Conservation (phyloP, 2,888 invertebrate species). For the Melolontha melolontha region DNA sequence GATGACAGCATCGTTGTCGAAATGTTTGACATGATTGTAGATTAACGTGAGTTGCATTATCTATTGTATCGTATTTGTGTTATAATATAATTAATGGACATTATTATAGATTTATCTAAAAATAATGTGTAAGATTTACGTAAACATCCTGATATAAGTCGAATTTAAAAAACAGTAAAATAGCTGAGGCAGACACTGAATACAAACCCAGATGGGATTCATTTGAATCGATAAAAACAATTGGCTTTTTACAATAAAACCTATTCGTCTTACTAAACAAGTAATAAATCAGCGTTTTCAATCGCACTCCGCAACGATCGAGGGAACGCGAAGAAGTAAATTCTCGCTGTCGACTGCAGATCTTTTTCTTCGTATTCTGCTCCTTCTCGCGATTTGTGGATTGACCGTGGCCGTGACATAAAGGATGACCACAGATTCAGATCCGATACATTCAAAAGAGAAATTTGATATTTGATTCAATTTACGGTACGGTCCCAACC, state of each 20-base stretch:
- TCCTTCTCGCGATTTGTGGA: slow-evolving; percentile 33
- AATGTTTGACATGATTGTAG: too few species aligned
- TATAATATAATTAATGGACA: too few species aligned
- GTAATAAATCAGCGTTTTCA: slow-evolving; percentile 51
- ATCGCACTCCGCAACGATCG: slow-evolving; percentile 41
- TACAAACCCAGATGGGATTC: slow-evolving; percentile 5
- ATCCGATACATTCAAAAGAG: slow-evolving; percentile 22
- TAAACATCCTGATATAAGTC: too few species aligned
- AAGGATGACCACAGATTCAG: slow-evolving; percentile 26
- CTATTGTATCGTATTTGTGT: too few species aligned
- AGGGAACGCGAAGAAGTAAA: slow-evolving; percentile 47
- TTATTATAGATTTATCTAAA: too few species aligned
- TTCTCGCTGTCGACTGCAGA: slow-evolving; percentile 43
- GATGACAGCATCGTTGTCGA: too few species aligned
- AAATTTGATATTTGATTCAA: slow-evolving; percentile 38
- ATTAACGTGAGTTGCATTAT: too few species aligned
- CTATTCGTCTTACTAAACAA: slow-evolving; percentile 48
- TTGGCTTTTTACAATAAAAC: slow-evolving; percentile 45
- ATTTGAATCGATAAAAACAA: slow-evolving; percentile 45
- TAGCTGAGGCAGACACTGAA: too few species aligned
- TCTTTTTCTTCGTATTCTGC: slow-evolving; percentile 24
- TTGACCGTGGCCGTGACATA: slow-evolving; percentile 33
- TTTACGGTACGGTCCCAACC: slow-evolving; percentile 15
- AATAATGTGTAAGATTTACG: too few species aligned
- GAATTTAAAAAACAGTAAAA: too few species aligned